Percentiles rank a stretch among this genome's conserved stretches.
Evolutionary conservation across 2,888 invertebrate genomes (phyloP).

Genomic region (Asteroscopus sphinx): DNA sequence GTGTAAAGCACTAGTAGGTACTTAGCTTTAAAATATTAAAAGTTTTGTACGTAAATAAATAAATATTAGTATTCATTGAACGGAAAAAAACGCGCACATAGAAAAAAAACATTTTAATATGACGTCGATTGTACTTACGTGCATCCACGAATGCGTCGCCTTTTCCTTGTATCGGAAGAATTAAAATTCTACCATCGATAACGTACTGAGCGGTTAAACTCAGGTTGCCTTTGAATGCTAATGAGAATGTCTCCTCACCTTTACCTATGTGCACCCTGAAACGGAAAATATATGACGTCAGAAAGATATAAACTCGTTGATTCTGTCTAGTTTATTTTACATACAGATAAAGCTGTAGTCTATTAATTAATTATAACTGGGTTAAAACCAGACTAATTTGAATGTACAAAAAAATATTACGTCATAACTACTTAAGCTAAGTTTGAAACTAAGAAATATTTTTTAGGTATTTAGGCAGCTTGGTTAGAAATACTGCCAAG

Average conservation of each 20-base stretch:
- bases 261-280: conserved; percentile 74
- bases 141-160: conserved; percentile 82
- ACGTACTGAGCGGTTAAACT: conserved; percentile 82
- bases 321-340: too few relatives aligned
- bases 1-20: too few relatives aligned
- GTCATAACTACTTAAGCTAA: too few relatives aligned
- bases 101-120: not conserved
- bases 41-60: not conserved
- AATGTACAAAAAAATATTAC: too few relatives aligned
- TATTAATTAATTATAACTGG: too few relatives aligned
- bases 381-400: too few relatives aligned
- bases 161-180: conserved; percentile 86
- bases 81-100: not conserved
- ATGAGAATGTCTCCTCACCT: conserved; percentile 68
- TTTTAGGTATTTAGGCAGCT: too few relatives aligned
- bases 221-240: conserved; percentile 77
- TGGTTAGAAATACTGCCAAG: too few relatives aligned
- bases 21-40: too few relatives aligned
- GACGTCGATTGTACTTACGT: conserved; percentile 74
- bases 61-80: not conserved
- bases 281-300: conserved; percentile 21
- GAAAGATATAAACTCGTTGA: not conserved
- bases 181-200: conserved; percentile 84
- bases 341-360: too few relatives aligned
- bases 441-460: too few relatives aligned